Evolutionary conservation across 2,113 vertebrate species (phyloP).

Genomic region (Emydura subglobosa): DNA sequence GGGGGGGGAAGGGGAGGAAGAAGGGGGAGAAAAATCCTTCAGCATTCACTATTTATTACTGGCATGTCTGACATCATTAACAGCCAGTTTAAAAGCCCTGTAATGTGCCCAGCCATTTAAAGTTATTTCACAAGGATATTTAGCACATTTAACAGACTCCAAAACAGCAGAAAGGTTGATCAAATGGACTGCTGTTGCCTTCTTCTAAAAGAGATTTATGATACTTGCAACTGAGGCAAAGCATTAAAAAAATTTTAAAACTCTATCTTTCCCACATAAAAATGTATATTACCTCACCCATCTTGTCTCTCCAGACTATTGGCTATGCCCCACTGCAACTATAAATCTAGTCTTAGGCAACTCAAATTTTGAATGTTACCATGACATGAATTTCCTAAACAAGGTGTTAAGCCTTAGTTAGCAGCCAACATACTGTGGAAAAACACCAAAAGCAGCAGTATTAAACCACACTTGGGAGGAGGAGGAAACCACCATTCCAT

Average conservation of each 20-base stretch:
- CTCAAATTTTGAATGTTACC: neutral
- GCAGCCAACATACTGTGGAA: neutral
- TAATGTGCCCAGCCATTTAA: neutral
- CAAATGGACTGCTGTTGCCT: neutral
- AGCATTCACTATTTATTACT: neutral
- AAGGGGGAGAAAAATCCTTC: neutral
- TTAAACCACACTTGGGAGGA: neutral
- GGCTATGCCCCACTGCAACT: neutral
- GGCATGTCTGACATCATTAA: neutral
- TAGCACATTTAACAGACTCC: neutral
- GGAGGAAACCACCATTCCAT: neutral
- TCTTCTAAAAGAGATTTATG: neutral
- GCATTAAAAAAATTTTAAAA: neutral
- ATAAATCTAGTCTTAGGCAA: neutral
- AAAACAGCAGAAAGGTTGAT: neutral
- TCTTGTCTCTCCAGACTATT: neutral
- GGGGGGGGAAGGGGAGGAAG: neutral
- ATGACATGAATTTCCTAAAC: neutral
- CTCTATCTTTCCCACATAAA: neutral
- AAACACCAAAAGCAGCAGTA: neutral
- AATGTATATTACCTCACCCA: neutral
- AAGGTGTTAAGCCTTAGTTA: neutral
- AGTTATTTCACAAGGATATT: neutral
- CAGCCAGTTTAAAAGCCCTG: neutral
- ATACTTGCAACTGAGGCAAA: neutral